Conservation (phyloP, 2,797 vertebrate species). For the Decapterus maruadsi region DNA sequence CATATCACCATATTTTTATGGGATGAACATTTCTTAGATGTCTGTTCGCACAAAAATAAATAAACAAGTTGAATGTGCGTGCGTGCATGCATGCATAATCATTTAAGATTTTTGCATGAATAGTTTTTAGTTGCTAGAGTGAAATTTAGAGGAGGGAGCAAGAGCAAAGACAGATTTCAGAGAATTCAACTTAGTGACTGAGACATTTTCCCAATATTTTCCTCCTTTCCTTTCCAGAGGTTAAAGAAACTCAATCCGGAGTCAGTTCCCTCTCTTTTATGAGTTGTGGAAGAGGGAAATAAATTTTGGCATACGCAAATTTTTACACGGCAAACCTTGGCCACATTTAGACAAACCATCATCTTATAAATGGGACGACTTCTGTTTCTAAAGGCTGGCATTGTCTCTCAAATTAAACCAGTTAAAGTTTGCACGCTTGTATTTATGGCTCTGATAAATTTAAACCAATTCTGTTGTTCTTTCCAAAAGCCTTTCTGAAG, state of each 20-base stretch:
- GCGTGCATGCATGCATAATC: not conserved
- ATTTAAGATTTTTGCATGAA: slow-evolving; percentile 4
- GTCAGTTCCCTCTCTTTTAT: slow-evolving; percentile 70
- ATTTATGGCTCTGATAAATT: slow-evolving; percentile 28
- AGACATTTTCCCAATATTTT: slow-evolving; percentile 69
- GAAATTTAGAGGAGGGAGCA: slow-evolving; percentile 17
- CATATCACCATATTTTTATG: not conserved
- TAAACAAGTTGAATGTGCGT: not conserved
- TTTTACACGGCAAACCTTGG: slow-evolving; percentile 73
- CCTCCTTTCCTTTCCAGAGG: slow-evolving; percentile 73
- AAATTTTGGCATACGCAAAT: slow-evolving; percentile 68
- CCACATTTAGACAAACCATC: slow-evolving; percentile 68
- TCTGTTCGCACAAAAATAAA: slow-evolving; percentile 8
- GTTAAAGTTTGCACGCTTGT: slow-evolving; percentile 19
- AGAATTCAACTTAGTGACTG: slow-evolving; percentile 54
- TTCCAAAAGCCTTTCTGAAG: slow-evolving; percentile 24
- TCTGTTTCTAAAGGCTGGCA: slow-evolving; percentile 61
- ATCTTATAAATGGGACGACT: slow-evolving; percentile 49
- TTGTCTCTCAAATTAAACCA: slow-evolving; percentile 39
- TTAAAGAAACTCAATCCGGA: slow-evolving; percentile 74
- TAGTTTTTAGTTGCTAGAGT: slow-evolving; percentile 8
- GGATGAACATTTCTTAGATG: not conserved
- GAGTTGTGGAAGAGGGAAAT: slow-evolving; percentile 79
- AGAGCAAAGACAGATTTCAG: slow-evolving; percentile 32
- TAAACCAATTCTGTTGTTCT: slow-evolving; percentile 1